These are phyloP conservation scores for Channallabes apus DNA, from an alignment of 2,797 vertebrate species.

Conservation along the genomic window DNA sequence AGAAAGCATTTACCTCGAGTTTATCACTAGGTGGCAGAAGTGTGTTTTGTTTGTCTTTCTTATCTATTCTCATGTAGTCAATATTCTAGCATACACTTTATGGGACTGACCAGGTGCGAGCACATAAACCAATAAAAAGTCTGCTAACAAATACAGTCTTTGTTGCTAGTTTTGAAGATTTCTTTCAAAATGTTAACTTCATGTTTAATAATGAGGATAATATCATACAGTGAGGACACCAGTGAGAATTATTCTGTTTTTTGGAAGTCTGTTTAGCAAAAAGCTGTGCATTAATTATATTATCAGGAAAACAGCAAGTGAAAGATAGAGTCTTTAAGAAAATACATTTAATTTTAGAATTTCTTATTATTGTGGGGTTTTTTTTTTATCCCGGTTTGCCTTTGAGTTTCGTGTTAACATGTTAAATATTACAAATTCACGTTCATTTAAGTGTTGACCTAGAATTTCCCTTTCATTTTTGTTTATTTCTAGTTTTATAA, in stretches of 20 bases:
- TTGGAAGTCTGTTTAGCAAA: background rate
- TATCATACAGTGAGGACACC: background rate
- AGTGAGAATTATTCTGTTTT: background rate
- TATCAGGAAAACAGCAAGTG: background rate
- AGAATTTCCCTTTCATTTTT: background rate
- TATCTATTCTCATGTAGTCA: no score
- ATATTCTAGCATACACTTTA: background rate
- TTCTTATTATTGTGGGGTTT: background rate
- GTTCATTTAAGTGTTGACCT: background rate
- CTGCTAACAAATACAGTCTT: background rate
- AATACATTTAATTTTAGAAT: background rate
- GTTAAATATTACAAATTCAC: background rate
- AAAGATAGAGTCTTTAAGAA: background rate
- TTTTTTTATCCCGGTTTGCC: no score
- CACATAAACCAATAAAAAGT: background rate
- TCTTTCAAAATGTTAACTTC: background rate
- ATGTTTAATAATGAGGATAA: background rate
- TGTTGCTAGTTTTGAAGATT: background rate
- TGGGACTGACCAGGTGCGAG: background rate
- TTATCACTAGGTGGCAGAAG: conserved; percentile 32
- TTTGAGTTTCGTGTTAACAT: background rate
- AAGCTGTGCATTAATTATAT: background rate
- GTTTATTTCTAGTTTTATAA: background rate
- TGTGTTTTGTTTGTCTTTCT: background rate
- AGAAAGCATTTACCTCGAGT: background rate